A percentile compares a stretch with the other conserved stretches of the same genome.
Conservation (phyloP, 2,888 invertebrate species). For the Timema podura region DNA sequence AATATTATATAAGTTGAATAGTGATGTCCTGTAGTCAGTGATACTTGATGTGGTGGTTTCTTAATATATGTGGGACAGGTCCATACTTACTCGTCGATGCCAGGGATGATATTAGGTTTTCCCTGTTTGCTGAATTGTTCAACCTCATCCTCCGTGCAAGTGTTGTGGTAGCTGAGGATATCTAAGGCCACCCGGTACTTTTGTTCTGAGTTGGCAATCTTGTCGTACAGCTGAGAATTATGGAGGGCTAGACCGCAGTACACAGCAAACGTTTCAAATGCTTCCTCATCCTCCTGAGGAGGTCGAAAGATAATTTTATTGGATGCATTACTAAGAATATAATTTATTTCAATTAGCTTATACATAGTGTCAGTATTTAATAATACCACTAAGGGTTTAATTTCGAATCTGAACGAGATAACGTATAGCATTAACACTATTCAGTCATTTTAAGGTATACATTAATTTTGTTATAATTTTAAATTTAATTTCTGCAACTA, state of each 20-base stretch:
- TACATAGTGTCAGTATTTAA: background rate
- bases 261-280: conserved; percentile 78
- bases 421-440: background rate
- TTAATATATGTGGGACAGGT: too few relatives aligned
- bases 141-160: conserved; percentile 70
- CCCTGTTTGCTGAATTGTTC: conserved; percentile 37
- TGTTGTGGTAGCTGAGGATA: conserved; percentile 79
- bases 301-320: background rate
- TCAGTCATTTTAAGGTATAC: background rate
- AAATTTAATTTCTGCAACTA: background rate
- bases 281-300: conserved; percentile 65
- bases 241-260: conserved; percentile 83
- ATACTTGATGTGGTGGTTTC: too few relatives aligned
- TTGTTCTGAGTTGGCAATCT: conserved; percentile 76
- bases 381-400: background rate
- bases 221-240: conserved; percentile 79
- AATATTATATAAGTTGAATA: too few relatives aligned
- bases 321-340: background rate
- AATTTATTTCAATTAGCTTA: background rate
- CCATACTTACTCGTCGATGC: conserved; percentile 45
- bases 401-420: background rate
- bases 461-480: too few relatives aligned
- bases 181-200: conserved; percentile 78
- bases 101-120: conserved; percentile 38
- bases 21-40: too few relatives aligned